phyloP scores from a whole-genome alignment of 2,888 invertebrate genomes.

The Platynereis dumerilii region DNA sequence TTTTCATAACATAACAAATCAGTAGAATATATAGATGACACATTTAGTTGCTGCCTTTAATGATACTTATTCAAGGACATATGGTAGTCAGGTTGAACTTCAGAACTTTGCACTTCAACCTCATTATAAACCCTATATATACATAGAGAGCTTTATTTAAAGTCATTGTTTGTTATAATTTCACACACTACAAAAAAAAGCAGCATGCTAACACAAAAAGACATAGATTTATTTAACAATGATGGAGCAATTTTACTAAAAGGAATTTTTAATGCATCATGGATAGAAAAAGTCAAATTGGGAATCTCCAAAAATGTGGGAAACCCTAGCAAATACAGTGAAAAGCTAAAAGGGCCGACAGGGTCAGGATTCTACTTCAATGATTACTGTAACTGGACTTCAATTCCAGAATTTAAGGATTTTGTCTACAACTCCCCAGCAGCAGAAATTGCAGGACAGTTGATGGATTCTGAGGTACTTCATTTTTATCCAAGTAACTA shows the following conservation, averaged over 20 bases:
- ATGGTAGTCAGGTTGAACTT: too few species aligned
- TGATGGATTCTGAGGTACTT: slow-evolving; percentile 43
- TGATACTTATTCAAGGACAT: too few species aligned
- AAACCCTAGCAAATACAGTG: slow-evolving; percentile 40
- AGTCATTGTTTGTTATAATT: too few species aligned
- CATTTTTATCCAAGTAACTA: too few species aligned
- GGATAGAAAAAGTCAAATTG: slow-evolving; percentile 42
- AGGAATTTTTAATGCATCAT: slow-evolving; percentile 42
- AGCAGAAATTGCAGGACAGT: slow-evolving; percentile 44
- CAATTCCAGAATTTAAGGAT: slow-evolving; percentile 48
- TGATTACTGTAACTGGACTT: slow-evolving; percentile 56
- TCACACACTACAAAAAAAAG: background rate
- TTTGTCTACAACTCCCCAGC: slow-evolving; percentile 49
- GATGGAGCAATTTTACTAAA: slow-evolving; percentile 48
- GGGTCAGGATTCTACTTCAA: slow-evolving; percentile 48
- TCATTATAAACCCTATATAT: too few species aligned
- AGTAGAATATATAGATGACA: too few species aligned
- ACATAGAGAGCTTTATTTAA: too few species aligned
- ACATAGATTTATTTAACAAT: slow-evolving; percentile 14
- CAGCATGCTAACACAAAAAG: slow-evolving; percentile 8
- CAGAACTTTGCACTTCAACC: too few species aligned
- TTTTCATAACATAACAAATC: too few species aligned
- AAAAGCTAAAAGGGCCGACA: slow-evolving; percentile 36
- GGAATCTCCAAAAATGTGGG: slow-evolving; percentile 47
- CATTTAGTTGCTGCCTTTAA: too few species aligned